Conservation (phyloP, 2,888 invertebrate genomes). For the Drosophila mayaguana region DNA sequence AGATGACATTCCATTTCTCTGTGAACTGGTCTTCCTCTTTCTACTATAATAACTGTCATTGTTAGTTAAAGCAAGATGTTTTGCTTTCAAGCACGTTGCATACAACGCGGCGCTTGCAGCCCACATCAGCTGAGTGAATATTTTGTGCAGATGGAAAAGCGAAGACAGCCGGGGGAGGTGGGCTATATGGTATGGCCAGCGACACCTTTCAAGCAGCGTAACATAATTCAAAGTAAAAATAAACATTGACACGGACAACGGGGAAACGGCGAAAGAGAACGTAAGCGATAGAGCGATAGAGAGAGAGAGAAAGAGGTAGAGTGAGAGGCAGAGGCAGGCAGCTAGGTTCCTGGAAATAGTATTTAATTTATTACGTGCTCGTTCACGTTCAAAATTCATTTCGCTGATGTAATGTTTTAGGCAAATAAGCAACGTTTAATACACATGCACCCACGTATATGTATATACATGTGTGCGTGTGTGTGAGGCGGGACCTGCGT, state of each 20-base stretch:
- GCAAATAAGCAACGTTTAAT: constrained; percentile 66
- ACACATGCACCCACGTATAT: constrained; percentile 22
- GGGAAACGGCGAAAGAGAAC: neutral
- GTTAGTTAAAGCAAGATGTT: neutral
- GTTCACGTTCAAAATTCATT: constrained; percentile 69
- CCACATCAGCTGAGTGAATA: constrained; percentile 20
- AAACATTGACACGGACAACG: constrained; percentile 69
- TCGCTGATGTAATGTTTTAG: constrained; percentile 78
- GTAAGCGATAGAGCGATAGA: neutral
- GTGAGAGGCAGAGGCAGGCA: neutral
- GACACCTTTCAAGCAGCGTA: constrained; percentile 40
- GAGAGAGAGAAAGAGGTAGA: neutral
- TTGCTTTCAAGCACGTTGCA: constrained; percentile 23
- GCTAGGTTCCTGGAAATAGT: constrained; percentile 59
- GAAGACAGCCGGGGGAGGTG: neutral
- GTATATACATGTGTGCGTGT: constrained; percentile 12
- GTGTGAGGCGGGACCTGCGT: constrained; percentile 22
- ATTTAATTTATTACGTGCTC: constrained; percentile 71
- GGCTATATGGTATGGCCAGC: neutral
- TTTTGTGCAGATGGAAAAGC: neutral
- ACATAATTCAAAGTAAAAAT: constrained; percentile 75
- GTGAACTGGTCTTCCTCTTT: neutral
- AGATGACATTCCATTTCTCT: neutral
- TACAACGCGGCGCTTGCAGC: constrained; percentile 25
- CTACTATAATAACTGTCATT: neutral